Conservation (phyloP, 2,797 vertebrate genomes). For the Dallia pectoralis region DNA sequence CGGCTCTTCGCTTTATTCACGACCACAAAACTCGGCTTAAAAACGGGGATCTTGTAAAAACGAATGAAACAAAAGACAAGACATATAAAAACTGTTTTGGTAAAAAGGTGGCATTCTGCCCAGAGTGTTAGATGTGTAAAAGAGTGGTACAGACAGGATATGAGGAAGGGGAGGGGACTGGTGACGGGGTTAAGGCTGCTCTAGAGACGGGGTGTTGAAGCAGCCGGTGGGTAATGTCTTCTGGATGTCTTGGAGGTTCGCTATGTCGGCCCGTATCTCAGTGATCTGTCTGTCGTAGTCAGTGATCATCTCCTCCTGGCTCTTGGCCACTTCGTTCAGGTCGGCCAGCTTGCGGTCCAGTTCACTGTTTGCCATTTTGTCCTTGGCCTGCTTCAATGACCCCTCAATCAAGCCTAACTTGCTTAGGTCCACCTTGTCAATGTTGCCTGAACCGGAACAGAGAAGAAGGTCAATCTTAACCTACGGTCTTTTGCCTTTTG, state of each 20-base stretch:
- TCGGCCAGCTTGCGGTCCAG: slow-evolving; percentile 87
- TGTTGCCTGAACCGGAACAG: slow-evolving; percentile 76
- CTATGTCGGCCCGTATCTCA: slow-evolving; percentile 90
- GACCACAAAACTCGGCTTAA: slow-evolving; percentile 30
- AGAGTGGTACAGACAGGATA: slow-evolving; percentile 59
- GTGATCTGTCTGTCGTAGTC: slow-evolving; percentile 91
- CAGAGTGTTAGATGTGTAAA: slow-evolving; percentile 69
- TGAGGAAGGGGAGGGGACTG: slow-evolving; percentile 55
- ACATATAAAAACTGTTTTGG: slow-evolving; percentile 62
- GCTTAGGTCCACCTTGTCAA: slow-evolving; percentile 92
- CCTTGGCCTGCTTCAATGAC: slow-evolving; percentile 85
- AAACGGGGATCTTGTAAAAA: slow-evolving; percentile 29
- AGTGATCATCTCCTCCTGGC: slow-evolving; percentile 86
- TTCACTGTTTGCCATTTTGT: slow-evolving; percentile 83
- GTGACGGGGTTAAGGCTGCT: slow-evolving; percentile 80
- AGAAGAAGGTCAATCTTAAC: not conserved
- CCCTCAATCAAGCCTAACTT: slow-evolving; percentile 89
- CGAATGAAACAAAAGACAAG: slow-evolving; percentile 36
- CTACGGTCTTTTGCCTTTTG: not conserved
- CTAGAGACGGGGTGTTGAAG: slow-evolving; percentile 94
- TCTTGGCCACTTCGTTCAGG: slow-evolving; percentile 83
- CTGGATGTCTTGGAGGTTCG: slow-evolving; percentile 95
- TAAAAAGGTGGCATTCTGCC: slow-evolving; percentile 61
- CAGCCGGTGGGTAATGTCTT: slow-evolving; percentile 91
- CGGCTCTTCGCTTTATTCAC: slow-evolving; percentile 30